Evolutionary conservation across 2,113 vertebrate species (phyloP), one percentile per base, ranked within the genome.

Genomic region (Proterorhinus semilunaris): DNA sequence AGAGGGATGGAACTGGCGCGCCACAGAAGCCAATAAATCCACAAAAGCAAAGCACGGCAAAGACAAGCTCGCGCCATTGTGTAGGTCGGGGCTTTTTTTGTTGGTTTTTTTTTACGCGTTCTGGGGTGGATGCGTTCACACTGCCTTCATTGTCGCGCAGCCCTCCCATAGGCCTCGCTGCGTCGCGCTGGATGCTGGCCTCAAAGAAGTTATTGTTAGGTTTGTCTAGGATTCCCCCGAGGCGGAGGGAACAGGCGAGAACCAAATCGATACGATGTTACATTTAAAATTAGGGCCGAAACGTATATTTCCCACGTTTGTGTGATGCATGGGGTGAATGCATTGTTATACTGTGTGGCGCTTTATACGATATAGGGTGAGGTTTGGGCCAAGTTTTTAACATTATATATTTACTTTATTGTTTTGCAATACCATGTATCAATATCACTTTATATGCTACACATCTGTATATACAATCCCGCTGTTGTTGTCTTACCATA

Each of bases 21-120:
- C 53, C 53, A 55, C 53, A 55, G 17, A 27, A 55, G 53, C 53
- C 53, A 55, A 55, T 55, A 55, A 55, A 55, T 55, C 53, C 53
- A 55, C 53, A 55, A 9, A 9, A 27, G 53, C 21, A 55, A 55
- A 10, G 53, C 53, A 55, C 17, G 53, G 53, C 17, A 55, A 21
- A 27, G 53, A 55, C 53, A 55, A 55, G 53, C 53, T 55, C 10
- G 17, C 53, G 10, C 53, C 53, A 55, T 55, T 55, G 53, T 55
- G 53, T 11, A 10, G 53, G 53, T 55, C 5, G 17, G 53, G 53
- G 53, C 53, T 55, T 55, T 55, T 55, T 55, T 55, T 55, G 53
- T 55, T 21, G 21, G 1, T 21, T 1, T 21, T 21, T 21, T 36
- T 55, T 55, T 55, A 55, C 6, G 10, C 17, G 53, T 6, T 2